A percentile compares a stretch with the other conserved stretches of the same genome.
Evolutionary conservation across 64 coral and sea anemone genomes (phyloP).

Genomic region (Dendrophyllia cribrosa): DNA sequence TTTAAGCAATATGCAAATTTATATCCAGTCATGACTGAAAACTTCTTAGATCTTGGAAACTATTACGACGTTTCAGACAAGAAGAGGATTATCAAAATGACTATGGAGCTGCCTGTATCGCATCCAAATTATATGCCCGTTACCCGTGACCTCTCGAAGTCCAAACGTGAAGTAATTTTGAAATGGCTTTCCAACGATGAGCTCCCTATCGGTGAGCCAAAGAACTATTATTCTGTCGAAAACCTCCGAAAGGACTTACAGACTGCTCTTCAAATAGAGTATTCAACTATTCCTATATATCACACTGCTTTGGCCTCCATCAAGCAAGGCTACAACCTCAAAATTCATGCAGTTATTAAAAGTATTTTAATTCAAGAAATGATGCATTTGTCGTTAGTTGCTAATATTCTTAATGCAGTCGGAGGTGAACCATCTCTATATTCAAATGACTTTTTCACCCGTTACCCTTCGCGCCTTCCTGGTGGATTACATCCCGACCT

Average conservation of each 20-base stretch:
- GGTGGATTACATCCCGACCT: slow-evolving; percentile 79
- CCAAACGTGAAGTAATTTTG: slow-evolving; percentile 73
- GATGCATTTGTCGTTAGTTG: slow-evolving; percentile 82
- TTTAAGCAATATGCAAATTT: slow-evolving; percentile 91
- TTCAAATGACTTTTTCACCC: slow-evolving; percentile 59
- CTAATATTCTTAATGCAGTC: slow-evolving; percentile 87
- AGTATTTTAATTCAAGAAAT: slow-evolving; percentile 81
- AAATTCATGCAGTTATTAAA: slow-evolving; percentile 61
- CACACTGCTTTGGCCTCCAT: slow-evolving; percentile 80
- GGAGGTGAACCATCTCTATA: slow-evolving; percentile 72
- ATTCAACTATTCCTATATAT: slow-evolving; percentile 86
- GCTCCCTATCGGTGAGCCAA: slow-evolving; percentile 40
- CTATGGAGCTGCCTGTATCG: slow-evolving; percentile 55
- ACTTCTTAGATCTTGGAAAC: slow-evolving; percentile 87
- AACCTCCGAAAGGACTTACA: slow-evolving; percentile 65
- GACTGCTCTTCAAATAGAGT: slow-evolving; percentile 74
- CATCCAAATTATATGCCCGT: slow-evolving; percentile 93
- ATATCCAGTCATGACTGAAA: slow-evolving; percentile 81
- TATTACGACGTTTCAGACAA: slow-evolving; percentile 70
- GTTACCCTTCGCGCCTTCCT: slow-evolving; percentile 82
- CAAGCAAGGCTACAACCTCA: slow-evolving; percentile 57
- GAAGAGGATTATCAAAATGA: slow-evolving; percentile 52
- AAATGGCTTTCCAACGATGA: slow-evolving; percentile 65
- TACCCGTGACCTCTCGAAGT: slow-evolving; percentile 73
- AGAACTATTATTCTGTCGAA: slow-evolving; percentile 64